phyloP scores from a whole-genome alignment of 2,113 vertebrate genomes.

The Erpornis zantholeuca region DNA sequence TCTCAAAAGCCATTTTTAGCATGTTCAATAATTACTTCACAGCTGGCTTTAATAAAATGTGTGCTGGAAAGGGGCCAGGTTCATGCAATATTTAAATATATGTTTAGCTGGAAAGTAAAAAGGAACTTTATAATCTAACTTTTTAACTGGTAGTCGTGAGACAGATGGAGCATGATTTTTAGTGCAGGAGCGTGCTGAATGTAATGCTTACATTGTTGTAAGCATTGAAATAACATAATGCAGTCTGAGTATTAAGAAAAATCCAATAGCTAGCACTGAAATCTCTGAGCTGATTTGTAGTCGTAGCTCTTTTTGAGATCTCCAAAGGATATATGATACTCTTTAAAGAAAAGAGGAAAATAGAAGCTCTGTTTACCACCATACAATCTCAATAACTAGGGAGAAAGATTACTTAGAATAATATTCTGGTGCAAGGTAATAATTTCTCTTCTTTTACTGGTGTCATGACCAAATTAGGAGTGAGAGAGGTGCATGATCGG shows the following conservation, averaged over 20 bases:
- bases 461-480: neutral
- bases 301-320: neutral
- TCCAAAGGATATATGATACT: neutral
- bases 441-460: neutral
- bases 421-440: neutral
- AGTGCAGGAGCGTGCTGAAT: neutral
- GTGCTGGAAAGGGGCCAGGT: neutral
- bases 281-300: neutral
- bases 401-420: neutral
- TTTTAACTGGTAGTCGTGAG: neutral
- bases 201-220: neutral
- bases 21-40: conserved; percentile 14
- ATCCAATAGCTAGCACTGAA: neutral
- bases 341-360: neutral
- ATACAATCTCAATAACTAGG: neutral
- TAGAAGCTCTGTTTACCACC: neutral
- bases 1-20: conserved; percentile 26
- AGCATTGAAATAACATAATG: neutral
- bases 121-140: neutral
- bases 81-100: conserved; percentile 3
- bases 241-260: neutral
- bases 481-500: neutral
- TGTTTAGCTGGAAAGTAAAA: neutral
- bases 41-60: conserved; percentile 17
- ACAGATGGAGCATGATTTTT: neutral